These are phyloP conservation scores for Seriola quinqueradiata DNA, from an alignment of 2,113 vertebrate species.

Conservation along the genomic window DNA sequence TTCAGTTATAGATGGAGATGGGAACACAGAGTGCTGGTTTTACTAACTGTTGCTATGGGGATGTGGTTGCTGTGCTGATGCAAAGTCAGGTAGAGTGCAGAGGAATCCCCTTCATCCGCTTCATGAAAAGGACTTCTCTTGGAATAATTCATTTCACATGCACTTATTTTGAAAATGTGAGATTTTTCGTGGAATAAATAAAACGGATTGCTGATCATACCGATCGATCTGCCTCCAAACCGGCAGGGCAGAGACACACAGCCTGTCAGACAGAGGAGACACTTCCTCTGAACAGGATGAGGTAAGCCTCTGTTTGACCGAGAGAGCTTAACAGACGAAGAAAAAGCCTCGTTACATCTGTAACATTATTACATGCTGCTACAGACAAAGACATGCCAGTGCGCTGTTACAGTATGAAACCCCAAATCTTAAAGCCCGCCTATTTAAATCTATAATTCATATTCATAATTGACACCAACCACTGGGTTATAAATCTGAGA, in stretches of 20 bases:
- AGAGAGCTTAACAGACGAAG: neutral
- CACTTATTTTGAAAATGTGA: neutral
- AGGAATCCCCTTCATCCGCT: slow-evolving; percentile 73
- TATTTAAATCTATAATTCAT: neutral
- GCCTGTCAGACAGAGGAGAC: slow-evolving; percentile 24
- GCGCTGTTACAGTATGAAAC: neutral
- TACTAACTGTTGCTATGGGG: slow-evolving; percentile 73
- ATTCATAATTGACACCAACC: neutral
- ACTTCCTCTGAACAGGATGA: slow-evolving; percentile 6
- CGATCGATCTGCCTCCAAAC: neutral
- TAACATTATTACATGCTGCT: neutral
- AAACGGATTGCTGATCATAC: neutral
- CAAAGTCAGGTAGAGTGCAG: slow-evolving; percentile 27
- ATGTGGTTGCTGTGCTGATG: slow-evolving; percentile 55
- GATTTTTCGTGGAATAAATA: neutral
- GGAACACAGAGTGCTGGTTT: slow-evolving; percentile 42
- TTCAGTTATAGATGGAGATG: slow-evolving; percentile 21
- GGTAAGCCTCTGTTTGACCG: slow-evolving; percentile 1
- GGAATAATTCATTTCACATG: neutral
- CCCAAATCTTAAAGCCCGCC: neutral
- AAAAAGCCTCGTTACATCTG: slow-evolving; percentile 3
- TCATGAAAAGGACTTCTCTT: slow-evolving; percentile 40
- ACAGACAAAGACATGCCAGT: slow-evolving; percentile 1
- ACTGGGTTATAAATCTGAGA: neutral
- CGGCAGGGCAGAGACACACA: slow-evolving; percentile 16